These are phyloP conservation scores for Hymenochirus boettgeri DNA, from an alignment of 2,113 vertebrate genomes.

Conservation along the genomic window DNA sequence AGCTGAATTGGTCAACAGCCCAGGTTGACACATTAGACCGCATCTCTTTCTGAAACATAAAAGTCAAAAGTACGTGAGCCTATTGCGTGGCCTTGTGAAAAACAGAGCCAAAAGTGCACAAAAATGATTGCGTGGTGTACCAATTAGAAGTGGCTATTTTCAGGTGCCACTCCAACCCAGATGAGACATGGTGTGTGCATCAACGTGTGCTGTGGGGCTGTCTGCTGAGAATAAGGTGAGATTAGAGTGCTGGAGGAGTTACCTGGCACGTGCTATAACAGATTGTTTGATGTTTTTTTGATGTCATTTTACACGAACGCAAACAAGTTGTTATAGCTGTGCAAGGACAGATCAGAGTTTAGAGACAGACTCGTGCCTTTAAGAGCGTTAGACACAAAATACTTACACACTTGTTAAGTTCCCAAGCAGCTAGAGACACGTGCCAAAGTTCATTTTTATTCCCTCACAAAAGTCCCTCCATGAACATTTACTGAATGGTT, in stretches of 20 bases:
- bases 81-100: too few relatives aligned
- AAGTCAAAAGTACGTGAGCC: slow-evolving; percentile 14
- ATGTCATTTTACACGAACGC: too few relatives aligned
- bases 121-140: neutral
- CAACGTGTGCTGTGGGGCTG: neutral
- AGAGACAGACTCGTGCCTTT: too few relatives aligned
- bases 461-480: too few relatives aligned
- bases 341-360: too few relatives aligned
- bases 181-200: slow-evolving; percentile 28
- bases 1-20: slow-evolving; percentile 30
- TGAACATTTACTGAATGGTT: too few relatives aligned
- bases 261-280: neutral
- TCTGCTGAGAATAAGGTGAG: neutral
- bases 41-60: slow-evolving; percentile 20
- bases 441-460: too few relatives aligned
- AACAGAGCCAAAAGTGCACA: too few relatives aligned
- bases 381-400: too few relatives aligned
- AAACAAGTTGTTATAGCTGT: too few relatives aligned
- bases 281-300: neutral
- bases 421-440: too few relatives aligned
- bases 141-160: slow-evolving; percentile 1
- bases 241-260: neutral
- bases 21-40: slow-evolving; percentile 22
- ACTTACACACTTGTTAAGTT: too few relatives aligned
- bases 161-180: slow-evolving; percentile 24